Percentiles rank a stretch among this genome's conserved stretches.
phyloP scores from a whole-genome alignment of 2,113 vertebrate species.

The Periophthalmus modestus region DNA sequence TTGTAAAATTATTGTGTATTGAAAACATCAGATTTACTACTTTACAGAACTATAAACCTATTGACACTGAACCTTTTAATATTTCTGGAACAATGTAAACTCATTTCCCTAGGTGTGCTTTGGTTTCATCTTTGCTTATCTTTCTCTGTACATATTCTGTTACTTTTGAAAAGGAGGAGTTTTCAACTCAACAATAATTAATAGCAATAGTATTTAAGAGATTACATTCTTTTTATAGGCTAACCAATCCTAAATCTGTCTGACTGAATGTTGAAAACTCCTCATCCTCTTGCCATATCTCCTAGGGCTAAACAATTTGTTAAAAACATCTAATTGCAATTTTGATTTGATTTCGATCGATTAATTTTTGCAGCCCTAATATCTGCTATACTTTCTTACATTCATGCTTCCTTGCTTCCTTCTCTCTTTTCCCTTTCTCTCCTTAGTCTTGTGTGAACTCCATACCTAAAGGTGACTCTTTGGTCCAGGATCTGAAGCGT shows the following conservation, averaged over 20 bases:
- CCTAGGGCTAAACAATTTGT: neutral
- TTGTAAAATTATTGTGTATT: too few relatives aligned
- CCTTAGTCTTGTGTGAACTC: constrained; percentile 55
- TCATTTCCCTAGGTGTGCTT: neutral
- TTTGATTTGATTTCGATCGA: too few relatives aligned
- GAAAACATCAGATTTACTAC: too few relatives aligned
- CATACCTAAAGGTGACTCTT: constrained; percentile 62
- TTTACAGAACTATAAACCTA: too few relatives aligned
- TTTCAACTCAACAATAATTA: too few relatives aligned
- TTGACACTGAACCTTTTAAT: neutral
- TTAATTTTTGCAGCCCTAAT: too few relatives aligned
- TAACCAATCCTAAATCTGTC: neutral
- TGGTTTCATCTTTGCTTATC: neutral
- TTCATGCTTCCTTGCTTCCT: neutral
- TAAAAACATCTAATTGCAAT: too few relatives aligned
- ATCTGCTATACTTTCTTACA: neutral
- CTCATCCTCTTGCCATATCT: neutral
- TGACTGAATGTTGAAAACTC: neutral
- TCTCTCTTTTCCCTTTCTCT: neutral
- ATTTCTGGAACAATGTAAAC: neutral
- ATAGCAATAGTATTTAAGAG: too few relatives aligned
- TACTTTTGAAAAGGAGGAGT: too few relatives aligned
- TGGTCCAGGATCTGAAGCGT: constrained; percentile 49
- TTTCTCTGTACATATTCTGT: neutral
- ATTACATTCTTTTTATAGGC: too few relatives aligned